Evolutionary conservation across 2,113 vertebrate genomes (phyloP), one percentile per base, ranked within the genome.

Genomic region (Anolis carolinensis): DNA sequence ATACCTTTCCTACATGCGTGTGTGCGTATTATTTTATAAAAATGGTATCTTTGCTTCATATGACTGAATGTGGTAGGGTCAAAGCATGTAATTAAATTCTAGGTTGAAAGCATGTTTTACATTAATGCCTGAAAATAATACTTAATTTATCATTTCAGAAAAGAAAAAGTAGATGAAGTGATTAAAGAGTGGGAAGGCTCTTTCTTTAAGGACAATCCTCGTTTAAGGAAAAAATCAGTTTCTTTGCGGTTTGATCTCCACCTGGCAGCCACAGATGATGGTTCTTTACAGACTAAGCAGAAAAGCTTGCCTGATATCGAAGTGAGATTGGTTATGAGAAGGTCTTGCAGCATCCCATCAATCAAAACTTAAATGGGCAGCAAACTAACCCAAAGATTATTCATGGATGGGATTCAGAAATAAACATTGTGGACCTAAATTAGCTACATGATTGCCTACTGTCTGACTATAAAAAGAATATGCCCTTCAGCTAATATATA

Each of bases 121-220:
- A 20, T 11, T 39, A 48, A 14, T 65, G 39, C 32, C 36, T 76
- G 62, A 86, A 87, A 80, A 89, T 73, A 55, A 67, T 21, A n/a
- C 81, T 85, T 92, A 50, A 73, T 94, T 92, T 95, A 5, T 89
- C 93, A 89, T 96, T 96, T 87, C 96, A 99, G 99, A 95, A 98
- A 97, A 1, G 98, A 99, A 96, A 99, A 97, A 92, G 97, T 99
- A 75, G 98, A 99, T 93, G 97, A 98, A 95, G 97, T 98, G 59
- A 99, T 99, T 73, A 98, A 97, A 94, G 97, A 98, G 91, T 99
- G 99, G 99, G 99, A 99, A 96, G 98, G 98, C 18, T 99, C 98
- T 9, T 98, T 99, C 97, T 99, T 99, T 95, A 97, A 98, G 93
- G 99, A 98, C 93, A 99, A 99, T 91, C 99, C 99, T 25, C 98